These are phyloP conservation scores for Meloidogyne hapla DNA, from an alignment of 1,140 invertebrate species.

Conservation along the genomic window DNA sequence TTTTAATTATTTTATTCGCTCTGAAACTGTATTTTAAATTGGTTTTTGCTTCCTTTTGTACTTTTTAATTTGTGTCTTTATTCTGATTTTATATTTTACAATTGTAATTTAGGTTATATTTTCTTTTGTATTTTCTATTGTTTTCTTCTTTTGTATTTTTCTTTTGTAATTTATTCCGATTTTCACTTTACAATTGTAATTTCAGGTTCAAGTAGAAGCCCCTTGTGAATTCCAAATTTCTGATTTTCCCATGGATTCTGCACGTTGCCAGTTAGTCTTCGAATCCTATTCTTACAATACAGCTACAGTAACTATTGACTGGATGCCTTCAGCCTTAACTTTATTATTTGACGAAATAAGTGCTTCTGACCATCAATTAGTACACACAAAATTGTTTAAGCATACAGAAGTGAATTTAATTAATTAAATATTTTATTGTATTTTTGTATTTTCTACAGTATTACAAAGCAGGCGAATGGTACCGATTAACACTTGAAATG, in stretches of 20 bases:
- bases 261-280: slow-evolving; percentile 54
- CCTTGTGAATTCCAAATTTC: slow-evolving; percentile 57
- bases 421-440: too few relatives aligned
- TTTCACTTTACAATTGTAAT: background rate
- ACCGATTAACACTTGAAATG: slow-evolving; percentile 59
- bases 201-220: slow-evolving; percentile 57
- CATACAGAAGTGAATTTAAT: slow-evolving; percentile 50
- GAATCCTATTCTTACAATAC: slow-evolving; percentile 63
- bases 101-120: background rate
- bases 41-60: too few relatives aligned
- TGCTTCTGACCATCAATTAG: slow-evolving; percentile 53
- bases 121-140: background rate
- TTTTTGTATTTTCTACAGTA: slow-evolving; percentile 36
- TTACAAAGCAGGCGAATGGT: slow-evolving; percentile 63
- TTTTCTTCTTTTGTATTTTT: too few relatives aligned
- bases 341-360: slow-evolving; percentile 47
- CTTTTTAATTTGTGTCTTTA: too few relatives aligned
- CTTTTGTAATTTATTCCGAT: too few relatives aligned
- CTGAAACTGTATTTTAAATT: too few relatives aligned
- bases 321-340: slow-evolving; percentile 57
- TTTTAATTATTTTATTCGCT: too few relatives aligned
- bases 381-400: slow-evolving; percentile 41
- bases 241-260: slow-evolving; percentile 60
- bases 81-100: background rate
- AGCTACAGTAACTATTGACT: slow-evolving; percentile 61